Percentiles rank a stretch among this genome's conserved stretches.
Evolutionary conservation across 1,140 invertebrate genomes (phyloP).

Genomic region (Lordiphosa collinella): DNA sequence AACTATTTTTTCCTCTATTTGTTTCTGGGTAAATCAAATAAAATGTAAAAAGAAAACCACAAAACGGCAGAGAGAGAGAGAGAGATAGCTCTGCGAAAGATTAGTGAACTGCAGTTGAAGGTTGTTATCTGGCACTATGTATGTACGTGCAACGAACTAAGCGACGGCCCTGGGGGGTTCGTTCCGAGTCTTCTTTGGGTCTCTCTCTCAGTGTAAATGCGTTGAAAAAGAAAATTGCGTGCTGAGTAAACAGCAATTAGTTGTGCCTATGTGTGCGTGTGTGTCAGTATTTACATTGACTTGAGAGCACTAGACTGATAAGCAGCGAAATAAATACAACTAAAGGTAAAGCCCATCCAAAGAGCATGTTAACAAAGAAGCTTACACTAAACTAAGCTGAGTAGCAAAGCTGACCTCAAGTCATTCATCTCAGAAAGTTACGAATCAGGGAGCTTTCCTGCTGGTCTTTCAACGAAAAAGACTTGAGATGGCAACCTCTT

Average conservation of each 20-base stretch:
- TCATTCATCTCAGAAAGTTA: no score
- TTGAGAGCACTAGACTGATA: constrained; percentile 3
- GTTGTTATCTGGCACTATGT: constrained; percentile 9
- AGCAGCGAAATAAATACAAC: neutral
- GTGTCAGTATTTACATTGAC: constrained; percentile 32
- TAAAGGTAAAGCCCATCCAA: no score
- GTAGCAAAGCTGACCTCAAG: no score
- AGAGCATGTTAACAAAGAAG: no score
- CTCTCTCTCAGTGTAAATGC: constrained; percentile 6
- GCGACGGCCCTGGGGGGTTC: constrained; percentile 9
- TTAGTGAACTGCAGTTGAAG: constrained; percentile 54
- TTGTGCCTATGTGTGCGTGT: constrained; percentile 35
- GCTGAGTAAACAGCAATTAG: constrained; percentile 69
- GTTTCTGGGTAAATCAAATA: constrained; percentile 68
- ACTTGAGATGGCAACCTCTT: no score
- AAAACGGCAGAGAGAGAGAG: constrained; percentile 23
- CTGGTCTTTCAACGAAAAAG: no score
- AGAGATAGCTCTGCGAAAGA: constrained; percentile 37
- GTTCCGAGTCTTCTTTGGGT: neutral
- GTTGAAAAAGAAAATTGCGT: constrained; percentile 67
- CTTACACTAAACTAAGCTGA: no score
- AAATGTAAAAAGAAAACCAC: constrained; percentile 30
- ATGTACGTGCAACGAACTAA: constrained; percentile 42
- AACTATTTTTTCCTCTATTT: constrained; percentile 42
- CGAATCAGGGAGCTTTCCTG: no score